Evolutionary conservation across 2,888 invertebrate genomes (phyloP).

Genomic region (Punctoribates punctum): DNA sequence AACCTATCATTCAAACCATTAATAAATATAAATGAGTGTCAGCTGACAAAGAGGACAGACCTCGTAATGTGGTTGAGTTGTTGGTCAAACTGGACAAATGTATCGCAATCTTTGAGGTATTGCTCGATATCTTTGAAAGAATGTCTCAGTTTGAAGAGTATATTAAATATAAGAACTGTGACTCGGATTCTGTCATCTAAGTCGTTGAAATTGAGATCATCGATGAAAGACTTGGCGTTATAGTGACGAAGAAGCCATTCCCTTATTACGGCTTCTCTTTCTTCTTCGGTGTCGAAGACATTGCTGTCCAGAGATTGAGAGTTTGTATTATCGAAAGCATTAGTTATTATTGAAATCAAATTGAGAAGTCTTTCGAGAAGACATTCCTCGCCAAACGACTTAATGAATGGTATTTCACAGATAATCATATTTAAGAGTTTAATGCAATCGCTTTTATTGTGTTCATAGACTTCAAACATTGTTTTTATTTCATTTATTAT

Average conservation of each 20-base stretch:
- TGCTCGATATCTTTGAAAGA: slow-evolving; percentile 30
- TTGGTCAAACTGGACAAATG: slow-evolving; percentile 11
- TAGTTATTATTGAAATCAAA: slow-evolving; percentile 3
- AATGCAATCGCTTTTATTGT: slow-evolving; percentile 25
- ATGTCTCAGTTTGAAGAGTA: slow-evolving; percentile 26
- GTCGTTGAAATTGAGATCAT: slow-evolving; percentile 19
- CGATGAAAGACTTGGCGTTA: slow-evolving; percentile 18
- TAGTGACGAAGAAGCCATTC: slow-evolving; percentile 23
- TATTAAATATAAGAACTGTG: slow-evolving; percentile 4
- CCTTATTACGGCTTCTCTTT: background rate
- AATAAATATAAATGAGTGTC: background rate
- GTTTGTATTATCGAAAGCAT: background rate
- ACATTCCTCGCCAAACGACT: slow-evolving; percentile 8
- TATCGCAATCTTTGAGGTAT: slow-evolving; percentile 15
- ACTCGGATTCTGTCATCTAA: slow-evolving; percentile 5
- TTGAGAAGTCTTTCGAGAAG: slow-evolving; percentile 5
- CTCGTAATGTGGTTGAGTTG: slow-evolving; percentile 18
- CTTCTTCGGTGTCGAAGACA: background rate
- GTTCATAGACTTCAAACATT: slow-evolving; percentile 8
- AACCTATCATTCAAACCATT: background rate
- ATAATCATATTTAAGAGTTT: slow-evolving; percentile 34
- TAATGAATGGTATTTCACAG: slow-evolving; percentile 31
- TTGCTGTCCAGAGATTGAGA: background rate
- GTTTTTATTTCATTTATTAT: background rate
- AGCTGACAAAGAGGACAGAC: too few species aligned